A percentile compares a stretch with the other conserved stretches of the same genome.
Evolutionary conservation across 2,113 vertebrate species (phyloP).

Genomic region (Mystacornis crossleyi): DNA sequence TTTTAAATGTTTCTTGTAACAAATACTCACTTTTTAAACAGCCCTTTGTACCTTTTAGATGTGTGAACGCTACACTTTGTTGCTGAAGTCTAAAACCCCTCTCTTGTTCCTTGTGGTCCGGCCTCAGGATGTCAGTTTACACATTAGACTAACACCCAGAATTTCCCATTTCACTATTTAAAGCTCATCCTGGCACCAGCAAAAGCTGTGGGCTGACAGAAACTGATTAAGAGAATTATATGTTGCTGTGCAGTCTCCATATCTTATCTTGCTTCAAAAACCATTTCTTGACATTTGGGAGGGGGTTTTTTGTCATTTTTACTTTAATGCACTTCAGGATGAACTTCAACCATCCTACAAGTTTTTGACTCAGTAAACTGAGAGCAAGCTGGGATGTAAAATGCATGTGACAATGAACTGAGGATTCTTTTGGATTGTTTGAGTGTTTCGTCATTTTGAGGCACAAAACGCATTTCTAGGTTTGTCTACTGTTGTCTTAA

Average conservation of each 20-base stretch:
- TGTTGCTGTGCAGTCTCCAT: background rate
- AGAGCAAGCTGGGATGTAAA: background rate
- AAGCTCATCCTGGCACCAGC: background rate
- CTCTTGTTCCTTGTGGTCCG: background rate
- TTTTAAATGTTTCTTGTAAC: background rate
- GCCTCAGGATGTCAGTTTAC: background rate
- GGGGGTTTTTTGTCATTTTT: background rate
- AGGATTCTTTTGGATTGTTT: background rate
- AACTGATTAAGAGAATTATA: background rate
- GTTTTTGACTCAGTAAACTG: background rate
- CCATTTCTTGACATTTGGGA: background rate
- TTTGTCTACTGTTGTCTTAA: background rate
- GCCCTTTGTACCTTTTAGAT: background rate
- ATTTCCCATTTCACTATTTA: background rate
- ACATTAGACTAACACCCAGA: background rate
- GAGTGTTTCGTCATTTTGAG: background rate
- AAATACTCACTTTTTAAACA: background rate
- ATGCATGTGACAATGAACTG: background rate
- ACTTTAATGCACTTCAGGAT: background rate
- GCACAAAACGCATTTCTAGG: background rate
- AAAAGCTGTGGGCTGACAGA: background rate
- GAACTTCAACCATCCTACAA: background rate
- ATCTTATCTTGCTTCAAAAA: background rate
- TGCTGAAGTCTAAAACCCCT: background rate
- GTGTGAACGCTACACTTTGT: background rate